A percentile compares a stretch with the other conserved stretches of the same genome.
These are phyloP conservation scores for Thripadectes ignobilis DNA, from an alignment of 2,797 vertebrate species.

Conservation along the genomic window DNA sequence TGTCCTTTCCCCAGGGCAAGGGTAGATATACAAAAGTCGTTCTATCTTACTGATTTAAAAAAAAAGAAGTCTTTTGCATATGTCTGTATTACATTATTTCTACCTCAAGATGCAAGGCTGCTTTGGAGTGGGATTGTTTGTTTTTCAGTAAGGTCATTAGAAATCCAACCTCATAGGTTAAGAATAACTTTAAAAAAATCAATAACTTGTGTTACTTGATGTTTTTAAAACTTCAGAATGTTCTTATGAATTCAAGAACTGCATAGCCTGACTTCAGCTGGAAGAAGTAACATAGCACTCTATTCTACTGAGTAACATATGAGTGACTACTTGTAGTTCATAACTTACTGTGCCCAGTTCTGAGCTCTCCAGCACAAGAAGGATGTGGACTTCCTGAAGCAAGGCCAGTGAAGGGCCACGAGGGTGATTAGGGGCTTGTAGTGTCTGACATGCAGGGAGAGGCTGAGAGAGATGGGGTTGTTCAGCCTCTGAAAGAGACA, in stretches of 20 bases:
- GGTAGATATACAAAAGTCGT: background rate
- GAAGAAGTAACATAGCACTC: background rate
- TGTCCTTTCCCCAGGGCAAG: background rate
- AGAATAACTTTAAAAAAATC: background rate
- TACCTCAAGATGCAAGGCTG: background rate
- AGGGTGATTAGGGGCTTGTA: background rate
- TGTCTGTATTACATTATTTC: background rate
- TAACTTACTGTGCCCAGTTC: background rate
- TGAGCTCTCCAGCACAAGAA: background rate
- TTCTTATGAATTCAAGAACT: background rate
- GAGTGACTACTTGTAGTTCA: background rate
- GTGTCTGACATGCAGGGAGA: background rate
- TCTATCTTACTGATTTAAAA: background rate
- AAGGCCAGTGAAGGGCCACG: background rate
- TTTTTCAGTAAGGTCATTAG: background rate
- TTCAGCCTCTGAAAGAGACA: background rate
- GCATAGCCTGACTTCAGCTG: background rate
- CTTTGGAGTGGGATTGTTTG: background rate
- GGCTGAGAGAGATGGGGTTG: background rate
- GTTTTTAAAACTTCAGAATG: background rate
- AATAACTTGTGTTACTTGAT: background rate
- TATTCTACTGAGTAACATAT: background rate
- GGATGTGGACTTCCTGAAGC: background rate
- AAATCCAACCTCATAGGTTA: background rate
- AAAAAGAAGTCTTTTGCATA: background rate